Evolutionary conservation across 2,113 vertebrate genomes (phyloP).

Genomic region (Ptychochromis oligacanthus): DNA sequence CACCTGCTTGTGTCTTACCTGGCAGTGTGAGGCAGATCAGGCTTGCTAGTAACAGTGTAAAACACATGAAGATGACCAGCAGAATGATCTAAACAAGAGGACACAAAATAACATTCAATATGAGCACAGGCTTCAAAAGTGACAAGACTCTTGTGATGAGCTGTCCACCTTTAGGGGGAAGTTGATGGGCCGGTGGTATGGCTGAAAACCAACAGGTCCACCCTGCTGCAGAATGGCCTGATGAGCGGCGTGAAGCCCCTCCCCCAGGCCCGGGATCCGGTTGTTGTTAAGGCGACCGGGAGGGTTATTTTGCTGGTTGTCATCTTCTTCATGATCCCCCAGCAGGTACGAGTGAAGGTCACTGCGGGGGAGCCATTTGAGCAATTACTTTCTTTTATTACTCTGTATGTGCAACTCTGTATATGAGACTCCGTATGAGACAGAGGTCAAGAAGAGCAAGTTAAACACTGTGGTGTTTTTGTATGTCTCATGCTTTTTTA

Average conservation of each 20-base stretch:
- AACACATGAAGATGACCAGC: constrained; percentile 93
- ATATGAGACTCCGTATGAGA: neutral
- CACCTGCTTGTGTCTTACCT: constrained; percentile 76
- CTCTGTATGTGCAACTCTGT: neutral
- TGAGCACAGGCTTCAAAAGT: neutral
- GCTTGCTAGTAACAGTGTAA: constrained; percentile 92
- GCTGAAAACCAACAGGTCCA: constrained; percentile 92
- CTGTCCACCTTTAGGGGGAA: constrained; percentile 88
- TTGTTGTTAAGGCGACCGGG: constrained; percentile 86
- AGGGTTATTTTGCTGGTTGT: constrained; percentile 83
- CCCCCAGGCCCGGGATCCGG: constrained; percentile 89
- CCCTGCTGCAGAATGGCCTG: constrained; percentile 97
- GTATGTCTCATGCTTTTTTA: neutral
- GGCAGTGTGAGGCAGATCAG: constrained; percentile 96
- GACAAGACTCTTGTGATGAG: neutral
- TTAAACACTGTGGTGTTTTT: neutral
- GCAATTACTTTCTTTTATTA: neutral
- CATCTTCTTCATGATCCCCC: constrained; percentile 93
- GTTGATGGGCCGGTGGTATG: constrained; percentile 90
- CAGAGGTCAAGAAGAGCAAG: neutral
- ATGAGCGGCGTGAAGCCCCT: constrained; percentile 94
- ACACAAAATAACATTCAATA: neutral
- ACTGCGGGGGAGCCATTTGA: constrained; percentile 67
- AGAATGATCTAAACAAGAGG: constrained; percentile 85
- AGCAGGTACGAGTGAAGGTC: constrained; percentile 96